A percentile compares a stretch with the other conserved stretches of the same genome.
phyloP scores from a whole-genome alignment of 2,888 invertebrate species.

The Daptonema setosum region DNA sequence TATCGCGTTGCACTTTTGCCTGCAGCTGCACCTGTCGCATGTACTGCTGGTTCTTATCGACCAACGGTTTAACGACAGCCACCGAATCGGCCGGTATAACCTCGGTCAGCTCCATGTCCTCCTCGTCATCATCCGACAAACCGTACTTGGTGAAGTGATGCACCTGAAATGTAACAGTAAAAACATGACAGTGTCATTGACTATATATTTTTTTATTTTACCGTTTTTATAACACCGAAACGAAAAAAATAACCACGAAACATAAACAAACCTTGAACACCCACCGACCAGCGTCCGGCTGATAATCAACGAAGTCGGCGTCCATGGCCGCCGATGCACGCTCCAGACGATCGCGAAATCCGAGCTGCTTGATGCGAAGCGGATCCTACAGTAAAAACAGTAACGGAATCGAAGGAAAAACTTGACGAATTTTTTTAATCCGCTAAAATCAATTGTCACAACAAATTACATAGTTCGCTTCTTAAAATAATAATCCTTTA shows the following conservation, averaged over 20 bases:
- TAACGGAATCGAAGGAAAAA: too few species aligned
- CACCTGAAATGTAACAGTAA: constrained; percentile 22
- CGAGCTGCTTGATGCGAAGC: constrained; percentile 51
- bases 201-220: too few species aligned
- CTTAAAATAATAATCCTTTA: too few species aligned
- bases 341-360: constrained; percentile 62
- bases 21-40: not conserved
- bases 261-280: constrained; percentile 51
- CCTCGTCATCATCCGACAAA: constrained; percentile 27
- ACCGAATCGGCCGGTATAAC: not conserved
- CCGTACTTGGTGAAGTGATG: constrained; percentile 35
- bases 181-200: too few species aligned
- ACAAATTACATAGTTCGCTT: too few species aligned
- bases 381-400: constrained; percentile 33
- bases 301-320: constrained; percentile 69
- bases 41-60: too few species aligned
- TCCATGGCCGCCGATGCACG: constrained; percentile 62
- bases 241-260: too few species aligned
- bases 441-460: not conserved
- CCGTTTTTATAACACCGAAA: too few species aligned
- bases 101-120: constrained; percentile 2
- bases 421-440: not conserved
- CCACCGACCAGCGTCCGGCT: constrained; percentile 88
- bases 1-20: not conserved
- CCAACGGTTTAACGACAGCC: not conserved